Conservation (phyloP, 2,888 invertebrate genomes). For the Stenoptilia bipunctidactyla region DNA sequence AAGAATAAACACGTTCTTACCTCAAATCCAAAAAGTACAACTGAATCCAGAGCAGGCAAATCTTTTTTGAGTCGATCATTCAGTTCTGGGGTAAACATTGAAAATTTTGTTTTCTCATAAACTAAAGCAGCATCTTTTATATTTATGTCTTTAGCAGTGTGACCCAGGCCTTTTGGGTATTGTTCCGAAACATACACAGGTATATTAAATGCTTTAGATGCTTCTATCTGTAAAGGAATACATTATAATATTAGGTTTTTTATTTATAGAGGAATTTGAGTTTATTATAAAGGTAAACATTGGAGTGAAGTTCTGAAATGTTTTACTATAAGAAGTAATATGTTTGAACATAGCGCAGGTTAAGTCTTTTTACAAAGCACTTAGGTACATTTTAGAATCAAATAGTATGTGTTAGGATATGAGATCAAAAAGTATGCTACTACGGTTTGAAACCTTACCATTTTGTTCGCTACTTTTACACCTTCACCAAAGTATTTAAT, state of each 20-base stretch:
- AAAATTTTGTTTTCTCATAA: conserved; percentile 80
- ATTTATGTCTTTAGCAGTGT: conserved; percentile 78
- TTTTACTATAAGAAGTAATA: too few species aligned
- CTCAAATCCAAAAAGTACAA: not conserved
- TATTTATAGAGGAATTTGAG: too few species aligned
- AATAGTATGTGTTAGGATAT: too few species aligned
- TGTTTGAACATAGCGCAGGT: too few species aligned
- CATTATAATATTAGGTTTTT: too few species aligned
- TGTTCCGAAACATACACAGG: conserved; percentile 80
- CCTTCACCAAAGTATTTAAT: conserved; percentile 82
- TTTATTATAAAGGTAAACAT: too few species aligned
- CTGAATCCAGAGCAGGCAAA: conserved; percentile 12
- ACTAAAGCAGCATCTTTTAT: conserved; percentile 72
- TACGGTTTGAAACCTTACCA: too few species aligned
- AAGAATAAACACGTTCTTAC: conserved; percentile 1
- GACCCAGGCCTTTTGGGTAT: conserved; percentile 80
- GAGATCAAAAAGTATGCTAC: too few species aligned
- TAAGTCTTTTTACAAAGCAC: too few species aligned
- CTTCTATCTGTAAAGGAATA: conserved; percentile 74
- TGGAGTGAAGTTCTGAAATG: too few species aligned
- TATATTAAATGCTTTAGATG: conserved; percentile 74
- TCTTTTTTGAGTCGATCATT: conserved; percentile 65
- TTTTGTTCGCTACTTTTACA: conserved; percentile 75
- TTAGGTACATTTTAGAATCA: too few species aligned
- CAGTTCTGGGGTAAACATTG: conserved; percentile 80